A percentile compares a stretch with the other conserved stretches of the same genome.
phyloP scores from a whole-genome alignment of 2,797 vertebrate genomes.

The Siniperca scherzeri region DNA sequence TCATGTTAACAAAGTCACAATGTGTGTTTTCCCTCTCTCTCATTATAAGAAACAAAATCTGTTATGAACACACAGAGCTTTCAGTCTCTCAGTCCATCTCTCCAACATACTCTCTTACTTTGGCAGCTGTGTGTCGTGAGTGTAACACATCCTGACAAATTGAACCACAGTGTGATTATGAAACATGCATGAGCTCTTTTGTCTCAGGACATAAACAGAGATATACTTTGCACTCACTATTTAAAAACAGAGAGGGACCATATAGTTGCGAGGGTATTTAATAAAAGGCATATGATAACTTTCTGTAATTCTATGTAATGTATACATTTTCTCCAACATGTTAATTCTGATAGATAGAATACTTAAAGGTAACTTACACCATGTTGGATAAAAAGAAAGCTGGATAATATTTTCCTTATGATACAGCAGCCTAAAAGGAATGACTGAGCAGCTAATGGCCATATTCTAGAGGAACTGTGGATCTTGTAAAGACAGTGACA shows the following conservation, averaged over 20 bases:
- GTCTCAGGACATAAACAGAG: conserved; percentile 41
- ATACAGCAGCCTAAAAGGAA: neutral
- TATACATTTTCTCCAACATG: neutral
- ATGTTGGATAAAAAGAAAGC: neutral
- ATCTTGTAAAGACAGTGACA: neutral
- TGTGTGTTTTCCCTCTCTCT: neutral
- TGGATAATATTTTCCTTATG: neutral
- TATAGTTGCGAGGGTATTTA: neutral
- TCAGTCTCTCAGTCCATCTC: neutral
- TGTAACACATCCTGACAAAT: conserved; percentile 39
- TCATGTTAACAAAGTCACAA: neutral
- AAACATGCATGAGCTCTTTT: conserved; percentile 55
- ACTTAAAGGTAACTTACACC: neutral
- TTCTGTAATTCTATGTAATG: neutral
- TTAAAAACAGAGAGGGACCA: neutral
- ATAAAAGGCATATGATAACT: neutral
- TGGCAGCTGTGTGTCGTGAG: conserved; percentile 5
- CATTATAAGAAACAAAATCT: neutral
- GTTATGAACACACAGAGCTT: conserved; percentile 4
- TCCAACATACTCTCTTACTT: neutral
- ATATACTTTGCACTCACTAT: conserved; percentile 8
- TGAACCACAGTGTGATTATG: conserved; percentile 35
- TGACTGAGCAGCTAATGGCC: neutral
- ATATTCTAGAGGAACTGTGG: neutral
- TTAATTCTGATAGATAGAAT: neutral